Evolutionary conservation across 37 sponge, comb jelly and placozoan species (phyloP).

Genomic region (Oopsacas minuta): DNA sequence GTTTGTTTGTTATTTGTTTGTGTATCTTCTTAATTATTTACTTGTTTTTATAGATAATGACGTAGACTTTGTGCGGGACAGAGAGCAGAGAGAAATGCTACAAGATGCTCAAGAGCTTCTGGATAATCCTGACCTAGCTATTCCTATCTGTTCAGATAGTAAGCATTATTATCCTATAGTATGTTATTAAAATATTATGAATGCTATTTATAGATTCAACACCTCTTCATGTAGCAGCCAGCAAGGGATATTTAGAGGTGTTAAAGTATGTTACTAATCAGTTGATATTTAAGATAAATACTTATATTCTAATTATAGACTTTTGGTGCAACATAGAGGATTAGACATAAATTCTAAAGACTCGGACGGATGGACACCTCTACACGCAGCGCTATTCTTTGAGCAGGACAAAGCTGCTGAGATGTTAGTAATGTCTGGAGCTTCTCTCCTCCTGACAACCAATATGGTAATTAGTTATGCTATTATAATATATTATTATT

Average conservation of each 20-base stretch:
- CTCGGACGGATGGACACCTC: background rate
- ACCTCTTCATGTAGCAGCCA: background rate
- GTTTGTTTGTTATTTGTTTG: background rate
- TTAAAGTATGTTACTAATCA: background rate
- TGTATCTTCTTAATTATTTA: background rate
- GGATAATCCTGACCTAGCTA: background rate
- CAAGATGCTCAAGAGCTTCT: background rate
- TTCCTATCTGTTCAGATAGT: background rate
- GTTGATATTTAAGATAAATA: too few species aligned
- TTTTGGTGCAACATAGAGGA: background rate
- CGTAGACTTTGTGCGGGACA: background rate
- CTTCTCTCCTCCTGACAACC: background rate
- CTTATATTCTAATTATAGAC: background rate
- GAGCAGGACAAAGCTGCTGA: background rate
- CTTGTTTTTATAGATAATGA: background rate
- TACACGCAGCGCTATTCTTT: constrained; percentile 4
- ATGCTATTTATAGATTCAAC: background rate
- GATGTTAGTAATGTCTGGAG: background rate
- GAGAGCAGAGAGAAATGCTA: background rate
- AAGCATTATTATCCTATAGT: background rate
- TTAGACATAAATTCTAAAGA: background rate
- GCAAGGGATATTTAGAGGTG: background rate
- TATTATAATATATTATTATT: background rate
- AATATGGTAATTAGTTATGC: background rate
- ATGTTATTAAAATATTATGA: background rate